Evolutionary conservation across 2,113 vertebrate species (phyloP), one percentile per base, ranked within the genome.

Genomic region (Callospermophilus lateralis): DNA sequence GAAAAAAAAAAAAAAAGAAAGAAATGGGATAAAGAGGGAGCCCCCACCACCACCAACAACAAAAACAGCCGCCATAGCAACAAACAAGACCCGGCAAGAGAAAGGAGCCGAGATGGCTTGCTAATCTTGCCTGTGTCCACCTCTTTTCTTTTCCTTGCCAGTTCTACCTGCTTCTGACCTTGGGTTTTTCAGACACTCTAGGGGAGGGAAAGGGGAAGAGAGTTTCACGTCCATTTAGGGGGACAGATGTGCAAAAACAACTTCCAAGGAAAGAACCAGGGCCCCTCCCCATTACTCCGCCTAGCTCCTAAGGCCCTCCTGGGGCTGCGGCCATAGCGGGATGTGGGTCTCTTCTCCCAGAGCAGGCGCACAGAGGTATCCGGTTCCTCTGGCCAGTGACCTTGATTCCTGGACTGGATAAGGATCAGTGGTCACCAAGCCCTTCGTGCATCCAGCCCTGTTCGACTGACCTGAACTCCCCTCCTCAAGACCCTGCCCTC

Each of bases 291-390:
- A 20, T n/a, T 48, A 15, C 22, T 63, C 61, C 9, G 11, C 45
- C 61, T 80, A 12, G 4, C 3, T 30, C 84, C 37, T 37, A 10
- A 55, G 45, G 39, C 30, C n/a, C 32, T n/a, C 4, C 1, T 12
- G 1, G 24, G 22, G 42, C 3, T 48, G 9, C 8, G 32, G n/a
- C 72, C 61, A 42, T 4, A 15, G 53, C 12, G 3, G 6, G 61
- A 13, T 3, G 0, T 0, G 39, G n/a, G 2, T 28, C 39, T 0
- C 0, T 53, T n/a, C 63, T 45, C 3, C 30, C 65, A 78, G 5
- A 76, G 78, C 58, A 16, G 65, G 37, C 22, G 37, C 3, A 4
- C 9, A 2, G 7, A 32, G 11, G 34, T 51, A 20, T 1, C 1
- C 51, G 58, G 78, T 32, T 0, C 48, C 55, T 70, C 83, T 37